Evolutionary conservation across 2,797 vertebrate species (phyloP), one percentile per base, ranked within the genome.

Genomic region (Haliaeetus albicilla): DNA sequence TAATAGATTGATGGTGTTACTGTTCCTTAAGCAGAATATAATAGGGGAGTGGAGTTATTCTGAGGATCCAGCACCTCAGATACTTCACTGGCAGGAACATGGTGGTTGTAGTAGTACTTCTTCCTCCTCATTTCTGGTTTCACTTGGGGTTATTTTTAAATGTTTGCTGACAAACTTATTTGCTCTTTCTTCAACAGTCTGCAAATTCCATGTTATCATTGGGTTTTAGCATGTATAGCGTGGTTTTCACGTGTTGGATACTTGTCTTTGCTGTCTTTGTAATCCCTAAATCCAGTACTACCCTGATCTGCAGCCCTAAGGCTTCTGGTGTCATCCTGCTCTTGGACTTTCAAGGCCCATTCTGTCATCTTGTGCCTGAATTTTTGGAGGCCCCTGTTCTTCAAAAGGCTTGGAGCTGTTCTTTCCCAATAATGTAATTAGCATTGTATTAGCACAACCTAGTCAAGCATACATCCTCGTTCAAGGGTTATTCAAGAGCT

Each of bases 41-140:
- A 41, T 14, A 65, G 8, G 3, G 6, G 10, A 90, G 5, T 0
- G 0, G 37, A 35, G 6, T 20, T 67, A 24, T 22, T 31, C 53
- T 54, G 53, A 33, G 16, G 48, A 63, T 59, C 18, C 23, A 71
- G n/a, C 10, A 30, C 44, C 14, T 75, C 43, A 46, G 16, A 20
- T 63, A 13, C 35, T 81, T 89, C 28, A 30, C 13, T 54, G 33
- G 17, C 53, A 67, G 33, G 12, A 82, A 54, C 44, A 49, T 6
- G 3, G 7, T 49, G 37, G 7, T 25, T 69, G 23, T 28, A 51
- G 28, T 11, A 79, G 30, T 23, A 69, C 18, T 43, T 49, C 11
- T 80, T 86, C 23, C 24, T 88, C 31, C 49, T 51, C 0, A n/a
- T 49, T 88, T 88, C 37, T 92, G 10, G 7, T 74, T 88, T 77